Evolutionary conservation across 1,140 invertebrate species (phyloP), one percentile per base, ranked within the genome.

Genomic region (Pseudomyrmex sp.): DNA sequence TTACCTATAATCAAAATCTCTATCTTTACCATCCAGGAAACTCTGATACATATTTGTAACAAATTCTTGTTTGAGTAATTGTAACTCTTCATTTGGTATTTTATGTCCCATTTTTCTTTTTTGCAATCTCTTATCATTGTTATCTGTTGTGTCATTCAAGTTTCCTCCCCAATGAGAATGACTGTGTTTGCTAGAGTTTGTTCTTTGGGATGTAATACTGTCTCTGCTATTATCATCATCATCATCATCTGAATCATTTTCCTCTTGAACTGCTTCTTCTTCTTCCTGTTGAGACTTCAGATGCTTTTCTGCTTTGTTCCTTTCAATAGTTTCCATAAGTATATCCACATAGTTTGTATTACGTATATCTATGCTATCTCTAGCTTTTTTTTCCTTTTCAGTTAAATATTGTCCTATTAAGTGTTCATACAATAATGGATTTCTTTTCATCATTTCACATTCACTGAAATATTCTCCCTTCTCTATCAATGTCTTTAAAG

Each of bases 391-490:
- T 93, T 99, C 97, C 62, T 97, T 96, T 74, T 97, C 95, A 8
- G 96, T 96, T 82, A 98, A 92, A 93, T 97, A 98, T 90, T 97
- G 96, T 0, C 98, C 98, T 73, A 99, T 94, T 74, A 99, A 94
- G 89, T 98, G 96, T 72, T 99, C 97, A 94, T 98, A 99, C 0
- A 99, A 92, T 70, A 98, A 95, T 0, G 98, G 98, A 94, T 98
- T 98, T 85, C 98, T 93, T 87, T 96, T 97, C 96, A 98, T 98
- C 98, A 99, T 99, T 95, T 98, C 97, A 80, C 96, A 96, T 92
- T 99, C 98, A 92, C 96, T 97, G 89, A 99, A 99, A 93, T 99
- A 99, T 35, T 96, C 95, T 52, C 97, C 96, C 56, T 97, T 95
- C 79, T 97, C 95, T 58, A 97, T 94, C 58, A 99, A 92, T 88